Evolutionary conservation across 2,888 invertebrate genomes (phyloP), one percentile per base, ranked within the genome.

Genomic region (Halictus quadricinctus): DNA sequence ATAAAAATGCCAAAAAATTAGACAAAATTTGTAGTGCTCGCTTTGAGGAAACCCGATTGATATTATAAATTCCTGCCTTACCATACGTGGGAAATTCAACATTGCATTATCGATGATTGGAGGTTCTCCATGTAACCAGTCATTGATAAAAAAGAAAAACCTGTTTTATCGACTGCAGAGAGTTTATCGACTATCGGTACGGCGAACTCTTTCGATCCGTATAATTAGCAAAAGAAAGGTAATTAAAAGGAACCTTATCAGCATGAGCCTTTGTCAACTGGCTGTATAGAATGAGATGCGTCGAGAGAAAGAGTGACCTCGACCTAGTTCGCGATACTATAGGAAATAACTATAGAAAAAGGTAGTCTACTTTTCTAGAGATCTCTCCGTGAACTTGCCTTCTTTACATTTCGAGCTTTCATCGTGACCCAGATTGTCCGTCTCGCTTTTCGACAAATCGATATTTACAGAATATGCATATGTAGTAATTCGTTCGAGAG

Each of bases 391-490:
- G 80, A 73, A 58, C 64, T 66, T 66, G 46, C 41, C 74, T 66
- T 66, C 72, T 66, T 46, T n/a, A 54, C 21, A 43, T 76, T 79
- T 73, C 69, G 58, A 81, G 87, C 80, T 87, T 87, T 80, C 81
- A 72, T 84, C 81, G 64, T 84, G 87, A 87, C 87, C 87, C 43
- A 87, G 60, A 87, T 87, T 69, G 13, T 54, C 64, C 48, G 48
- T 76, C 72, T 36, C 50, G 58, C 69, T 80, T 78, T 81, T 84
- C 72, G 64, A 50, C 29, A 69, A 80, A 80, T 87, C 87, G 73
- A 87, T 87, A 85, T 80, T 74, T 75, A 58, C 75, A 58, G 29
- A 69, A 70, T 43, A 74, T 77, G 50, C 54, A 76, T 54, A 54
- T n/a, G 50, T 66, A 36, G 79, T 82, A 86, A 80, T 54, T 76